Evolutionary conservation across 2,113 vertebrate genomes (phyloP), one percentile per base, ranked within the genome.

Genomic region (Psittacara wagleri): DNA sequence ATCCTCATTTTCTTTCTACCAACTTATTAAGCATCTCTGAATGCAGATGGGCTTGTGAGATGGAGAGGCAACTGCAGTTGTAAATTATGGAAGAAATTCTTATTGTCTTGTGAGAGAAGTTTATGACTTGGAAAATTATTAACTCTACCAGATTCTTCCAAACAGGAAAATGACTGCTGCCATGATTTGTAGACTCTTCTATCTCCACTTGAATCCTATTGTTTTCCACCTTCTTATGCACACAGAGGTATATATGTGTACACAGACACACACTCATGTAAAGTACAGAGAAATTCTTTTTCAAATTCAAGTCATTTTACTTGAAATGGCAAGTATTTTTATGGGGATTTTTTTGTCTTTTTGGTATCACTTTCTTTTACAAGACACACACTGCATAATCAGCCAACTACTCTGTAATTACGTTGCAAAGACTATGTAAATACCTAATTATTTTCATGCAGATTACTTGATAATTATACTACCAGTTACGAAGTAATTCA

Each of bases 381-480:
- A 93, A 98, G 96, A 83, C 97, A 97, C 96, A 94, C 69, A 74
- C 94, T 96, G 95, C 96, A 96, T 98, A 98, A 98, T 98, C 97
- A 98, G 91, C 33, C 89, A 98, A 93, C 97, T 98, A 97, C 97
- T 97, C 97, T 98, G 94, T 98, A 98, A 98, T 98, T 98, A 98
- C 85, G 91, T 88, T 94, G 98, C 97, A 97, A 98, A 98, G 97
- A 98, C 98, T 97, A 97, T 98, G 97, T 98, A 98, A 98, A 98
- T 98, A 98, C 98, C 64, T 97, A 98, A 98, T 98, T 98, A 98
- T 98, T 98, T 97, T 98, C 98, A 98, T 98, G 98, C 97, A 98
- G 97, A 98, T 98, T 98, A 98, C 98, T 98, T 98, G 97, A 98
- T 98, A 98, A 98, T 98, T 98, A 98, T 97, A 98, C 97, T 97